Evolutionary conservation across 2,888 invertebrate species (phyloP).

Genomic region (Ametastegia equiseti): DNA sequence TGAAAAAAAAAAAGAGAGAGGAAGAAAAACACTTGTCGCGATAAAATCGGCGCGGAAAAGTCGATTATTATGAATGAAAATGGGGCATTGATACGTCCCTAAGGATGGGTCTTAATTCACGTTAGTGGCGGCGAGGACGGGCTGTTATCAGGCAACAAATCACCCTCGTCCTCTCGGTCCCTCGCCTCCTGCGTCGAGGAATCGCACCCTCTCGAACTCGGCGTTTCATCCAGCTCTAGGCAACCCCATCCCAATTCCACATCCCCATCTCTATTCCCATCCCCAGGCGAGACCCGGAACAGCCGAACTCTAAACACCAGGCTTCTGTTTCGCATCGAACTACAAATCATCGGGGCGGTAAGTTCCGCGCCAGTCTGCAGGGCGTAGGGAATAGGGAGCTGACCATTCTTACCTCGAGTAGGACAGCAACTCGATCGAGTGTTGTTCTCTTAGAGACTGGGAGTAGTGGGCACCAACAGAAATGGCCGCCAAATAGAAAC

Average conservation of each 20-base stretch:
- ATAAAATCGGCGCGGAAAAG: neutral
- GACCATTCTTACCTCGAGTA: constrained; percentile 11
- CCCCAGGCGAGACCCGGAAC: neutral
- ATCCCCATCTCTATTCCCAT: no score
- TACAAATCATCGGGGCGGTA: constrained; percentile 25
- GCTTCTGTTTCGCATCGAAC: constrained; percentile 21
- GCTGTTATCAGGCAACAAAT: constrained; percentile 50
- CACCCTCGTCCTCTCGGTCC: constrained; percentile 30
- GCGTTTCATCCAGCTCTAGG: neutral
- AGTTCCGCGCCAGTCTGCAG: neutral
- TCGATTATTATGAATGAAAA: constrained; percentile 25
- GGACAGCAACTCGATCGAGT: constrained; percentile 12
- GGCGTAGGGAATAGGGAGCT: neutral
- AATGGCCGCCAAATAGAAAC: no score
- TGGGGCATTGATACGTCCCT: constrained; percentile 24
- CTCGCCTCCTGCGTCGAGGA: neutral
- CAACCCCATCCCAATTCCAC: neutral
- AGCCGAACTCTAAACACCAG: constrained; percentile 23
- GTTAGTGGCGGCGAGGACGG: constrained; percentile 40
- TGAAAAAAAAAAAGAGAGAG: no score
- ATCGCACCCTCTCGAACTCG: constrained; percentile 26
- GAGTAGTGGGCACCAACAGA: no score
- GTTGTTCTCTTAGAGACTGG: neutral
- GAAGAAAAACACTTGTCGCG: neutral
- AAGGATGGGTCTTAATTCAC: constrained; percentile 45